Conservation (phyloP, 2,888 invertebrate species). For the Lasioglossum pauxillum region DNA sequence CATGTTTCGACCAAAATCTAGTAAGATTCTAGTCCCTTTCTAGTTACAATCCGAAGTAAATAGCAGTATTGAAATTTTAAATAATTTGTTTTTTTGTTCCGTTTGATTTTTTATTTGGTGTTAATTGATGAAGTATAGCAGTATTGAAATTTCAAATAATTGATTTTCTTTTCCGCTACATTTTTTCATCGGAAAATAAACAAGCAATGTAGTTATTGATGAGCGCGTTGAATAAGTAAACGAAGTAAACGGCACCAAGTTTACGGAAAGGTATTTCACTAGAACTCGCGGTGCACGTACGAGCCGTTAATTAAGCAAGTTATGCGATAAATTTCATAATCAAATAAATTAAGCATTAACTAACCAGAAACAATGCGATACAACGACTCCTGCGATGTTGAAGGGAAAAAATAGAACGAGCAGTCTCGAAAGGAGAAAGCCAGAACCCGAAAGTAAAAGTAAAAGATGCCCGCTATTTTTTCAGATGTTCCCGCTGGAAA, state of each 20-base stretch:
- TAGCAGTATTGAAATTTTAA: too few relatives aligned
- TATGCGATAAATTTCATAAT: constrained; percentile 23
- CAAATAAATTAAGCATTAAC: background rate
- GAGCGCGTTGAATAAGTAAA: background rate
- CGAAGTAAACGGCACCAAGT: background rate
- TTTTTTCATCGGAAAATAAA: background rate
- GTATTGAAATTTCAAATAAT: background rate
- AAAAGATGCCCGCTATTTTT: constrained; percentile 36
- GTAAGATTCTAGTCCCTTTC: too few relatives aligned
- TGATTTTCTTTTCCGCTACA: background rate
- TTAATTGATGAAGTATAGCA: background rate
- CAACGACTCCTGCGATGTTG: background rate
- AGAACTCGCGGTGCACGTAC: background rate
- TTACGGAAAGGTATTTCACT: background rate
- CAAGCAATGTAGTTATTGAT: background rate
- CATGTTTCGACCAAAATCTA: too few relatives aligned
- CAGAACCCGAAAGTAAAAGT: constrained; percentile 41
- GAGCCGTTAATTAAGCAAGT: background rate
- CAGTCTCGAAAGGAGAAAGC: constrained; percentile 35
- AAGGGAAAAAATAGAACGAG: constrained; percentile 9
- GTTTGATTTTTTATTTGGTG: too few relatives aligned
- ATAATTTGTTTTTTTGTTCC: too few relatives aligned
- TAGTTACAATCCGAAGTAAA: too few relatives aligned
- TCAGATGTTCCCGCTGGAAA: constrained; percentile 36
- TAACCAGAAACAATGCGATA: background rate